phyloP scores from a whole-genome alignment of 2,113 vertebrate genomes.

The Corythaixoides concolor region DNA sequence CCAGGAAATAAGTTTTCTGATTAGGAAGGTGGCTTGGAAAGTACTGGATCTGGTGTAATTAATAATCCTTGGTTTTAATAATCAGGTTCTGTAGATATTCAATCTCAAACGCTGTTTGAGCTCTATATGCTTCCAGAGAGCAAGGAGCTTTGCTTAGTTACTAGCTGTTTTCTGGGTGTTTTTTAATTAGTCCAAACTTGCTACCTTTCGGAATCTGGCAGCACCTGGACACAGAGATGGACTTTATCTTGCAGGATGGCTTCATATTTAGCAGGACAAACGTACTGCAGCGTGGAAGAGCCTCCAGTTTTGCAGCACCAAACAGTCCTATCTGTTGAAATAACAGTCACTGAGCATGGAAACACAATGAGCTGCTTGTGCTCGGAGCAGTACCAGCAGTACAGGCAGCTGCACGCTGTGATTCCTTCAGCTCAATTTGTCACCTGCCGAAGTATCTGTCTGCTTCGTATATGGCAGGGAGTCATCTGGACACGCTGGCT shows the following conservation, averaged over 20 bases:
- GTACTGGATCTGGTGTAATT: not conserved
- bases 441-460: not conserved
- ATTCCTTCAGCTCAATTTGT: not conserved
- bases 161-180: not conserved
- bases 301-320: not conserved
- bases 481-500: not conserved
- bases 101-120: not conserved
- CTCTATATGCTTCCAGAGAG: not conserved
- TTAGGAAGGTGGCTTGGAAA: not conserved
- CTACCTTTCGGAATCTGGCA: not conserved
- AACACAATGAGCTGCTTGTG: not conserved
- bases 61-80: not conserved
- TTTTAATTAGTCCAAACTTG: not conserved
- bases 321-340: not conserved
- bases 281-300: not conserved
- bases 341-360: not conserved
- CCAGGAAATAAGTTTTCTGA: not conserved
- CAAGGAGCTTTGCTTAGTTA: not conserved
- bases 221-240: not conserved
- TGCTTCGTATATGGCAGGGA: not conserved
- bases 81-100: not conserved
- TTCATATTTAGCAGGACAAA: not conserved
- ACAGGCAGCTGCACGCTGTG: not conserved
- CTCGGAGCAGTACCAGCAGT: not conserved
- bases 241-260: not conserved